These are phyloP conservation scores for Galbula dea DNA, from an alignment of 2,113 vertebrate genomes.

Conservation along the genomic window DNA sequence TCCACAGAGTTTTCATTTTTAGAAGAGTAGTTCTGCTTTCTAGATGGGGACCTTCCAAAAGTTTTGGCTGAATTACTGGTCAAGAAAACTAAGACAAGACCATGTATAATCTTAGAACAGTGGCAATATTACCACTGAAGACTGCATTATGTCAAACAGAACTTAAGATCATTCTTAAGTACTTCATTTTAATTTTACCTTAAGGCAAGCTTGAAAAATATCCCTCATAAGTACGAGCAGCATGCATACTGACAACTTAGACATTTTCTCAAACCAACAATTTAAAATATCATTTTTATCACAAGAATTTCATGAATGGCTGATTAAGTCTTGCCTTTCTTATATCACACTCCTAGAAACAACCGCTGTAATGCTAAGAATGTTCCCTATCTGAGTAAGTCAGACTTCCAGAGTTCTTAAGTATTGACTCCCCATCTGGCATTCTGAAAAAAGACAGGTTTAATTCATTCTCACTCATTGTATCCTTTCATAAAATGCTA, in stretches of 20 bases:
- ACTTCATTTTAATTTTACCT: background rate
- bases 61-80: constrained; percentile 82
- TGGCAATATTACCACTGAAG: background rate
- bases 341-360: background rate
- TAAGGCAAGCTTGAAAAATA: background rate
- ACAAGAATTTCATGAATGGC: background rate
- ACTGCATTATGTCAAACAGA: background rate
- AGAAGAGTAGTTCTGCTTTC: constrained; percentile 76
- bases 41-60: constrained; percentile 74
- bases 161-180: background rate
- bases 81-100: constrained; percentile 72
- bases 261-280: background rate
- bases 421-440: background rate
- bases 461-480: background rate
- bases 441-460: background rate
- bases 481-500: background rate
- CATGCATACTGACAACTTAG: background rate
- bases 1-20: constrained; percentile 82
- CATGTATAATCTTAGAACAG: background rate
- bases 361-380: background rate
- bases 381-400: background rate
- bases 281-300: background rate
- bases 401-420: background rate
- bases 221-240: background rate
- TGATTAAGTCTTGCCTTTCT: background rate